Evolutionary conservation across 2,888 invertebrate genomes (phyloP).

Genomic region (Macaria liturata): DNA sequence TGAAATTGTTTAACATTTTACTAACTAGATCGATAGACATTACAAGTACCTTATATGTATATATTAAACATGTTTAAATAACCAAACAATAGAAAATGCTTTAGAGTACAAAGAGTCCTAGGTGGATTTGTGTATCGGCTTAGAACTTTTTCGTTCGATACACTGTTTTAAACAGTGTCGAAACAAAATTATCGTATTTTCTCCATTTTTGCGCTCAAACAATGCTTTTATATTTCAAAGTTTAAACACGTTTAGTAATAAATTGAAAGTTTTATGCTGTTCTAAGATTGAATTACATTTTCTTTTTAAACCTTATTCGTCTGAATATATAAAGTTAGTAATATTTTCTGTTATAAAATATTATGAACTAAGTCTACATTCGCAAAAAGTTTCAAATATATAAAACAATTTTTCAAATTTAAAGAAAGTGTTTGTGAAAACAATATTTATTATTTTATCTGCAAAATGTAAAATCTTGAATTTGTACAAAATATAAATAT

Average conservation of each 20-base stretch:
- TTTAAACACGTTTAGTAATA: slow-evolving; percentile 12
- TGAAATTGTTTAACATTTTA: too few species aligned
- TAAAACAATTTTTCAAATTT: not conserved
- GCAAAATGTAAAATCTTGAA: too few species aligned
- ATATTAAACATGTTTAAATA: too few species aligned
- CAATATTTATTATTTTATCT: too few species aligned
- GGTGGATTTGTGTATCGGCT: too few species aligned
- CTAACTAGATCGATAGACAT: too few species aligned
- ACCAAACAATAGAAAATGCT: too few species aligned
- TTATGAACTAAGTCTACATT: slow-evolving; percentile 2
- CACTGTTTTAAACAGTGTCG: not conserved
- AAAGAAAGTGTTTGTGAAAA: not conserved
- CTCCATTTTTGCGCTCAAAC: slow-evolving; percentile 1
- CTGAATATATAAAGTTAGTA: slow-evolving; percentile 10
- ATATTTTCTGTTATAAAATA: slow-evolving; percentile 4
- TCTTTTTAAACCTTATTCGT: slow-evolving; percentile 4
- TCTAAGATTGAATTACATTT: slow-evolving; percentile 12
- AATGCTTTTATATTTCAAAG: slow-evolving; percentile 4
- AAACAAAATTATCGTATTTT: slow-evolving; percentile 1
- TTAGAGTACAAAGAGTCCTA: too few species aligned
- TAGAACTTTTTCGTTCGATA: too few species aligned
- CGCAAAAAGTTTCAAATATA: not conserved
- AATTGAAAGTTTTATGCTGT: slow-evolving; percentile 6
- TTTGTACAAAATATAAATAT: too few species aligned
- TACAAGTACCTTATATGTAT: too few species aligned